Evolutionary conservation across 53 echinoderm and acorn worm species (phyloP).

Genomic region (Zoroaster sp.): DNA sequence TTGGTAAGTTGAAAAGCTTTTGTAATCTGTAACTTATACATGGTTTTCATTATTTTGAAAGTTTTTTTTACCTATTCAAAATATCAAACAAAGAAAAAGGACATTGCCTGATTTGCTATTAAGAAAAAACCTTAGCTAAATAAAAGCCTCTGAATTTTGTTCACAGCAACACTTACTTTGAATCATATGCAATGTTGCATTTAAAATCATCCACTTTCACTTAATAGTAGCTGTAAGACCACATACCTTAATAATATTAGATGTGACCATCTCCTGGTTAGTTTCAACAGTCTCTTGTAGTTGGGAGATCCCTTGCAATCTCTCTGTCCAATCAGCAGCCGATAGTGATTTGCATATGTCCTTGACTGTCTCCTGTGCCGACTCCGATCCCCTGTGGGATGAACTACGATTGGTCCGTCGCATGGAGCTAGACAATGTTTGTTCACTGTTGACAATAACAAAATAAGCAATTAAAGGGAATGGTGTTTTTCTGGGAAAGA

Average conservation of each 20-base stretch:
- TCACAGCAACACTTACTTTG: too few relatives aligned
- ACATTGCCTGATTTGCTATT: not conserved
- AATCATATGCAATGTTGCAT: too few relatives aligned
- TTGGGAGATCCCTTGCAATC: conserved; percentile 72
- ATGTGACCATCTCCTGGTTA: conserved; percentile 53
- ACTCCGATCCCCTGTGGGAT: conserved; percentile 40
- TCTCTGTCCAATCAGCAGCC: conserved; percentile 83
- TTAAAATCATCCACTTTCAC: too few relatives aligned
- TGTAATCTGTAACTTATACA: not conserved
- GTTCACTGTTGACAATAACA: conserved; percentile 14
- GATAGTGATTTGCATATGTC: conserved; percentile 73
- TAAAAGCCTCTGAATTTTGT: too few relatives aligned
- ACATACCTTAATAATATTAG: conserved; percentile 84
- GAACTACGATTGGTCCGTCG: not conserved
- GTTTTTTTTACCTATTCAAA: too few relatives aligned
- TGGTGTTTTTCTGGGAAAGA: too few relatives aligned
- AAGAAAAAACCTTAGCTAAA: too few relatives aligned
- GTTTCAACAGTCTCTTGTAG: conserved; percentile 78
- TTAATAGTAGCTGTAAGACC: too few relatives aligned
- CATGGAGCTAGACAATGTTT: conserved; percentile 16
- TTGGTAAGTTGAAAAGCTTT: not conserved
- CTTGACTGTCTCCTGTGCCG: conserved; percentile 69
- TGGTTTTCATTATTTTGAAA: too few relatives aligned
- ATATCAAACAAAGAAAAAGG: not conserved
- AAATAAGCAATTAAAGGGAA: not conserved